Evolutionary conservation across 2,888 invertebrate genomes (phyloP).

Genomic region (Ditula angustiorana): DNA sequence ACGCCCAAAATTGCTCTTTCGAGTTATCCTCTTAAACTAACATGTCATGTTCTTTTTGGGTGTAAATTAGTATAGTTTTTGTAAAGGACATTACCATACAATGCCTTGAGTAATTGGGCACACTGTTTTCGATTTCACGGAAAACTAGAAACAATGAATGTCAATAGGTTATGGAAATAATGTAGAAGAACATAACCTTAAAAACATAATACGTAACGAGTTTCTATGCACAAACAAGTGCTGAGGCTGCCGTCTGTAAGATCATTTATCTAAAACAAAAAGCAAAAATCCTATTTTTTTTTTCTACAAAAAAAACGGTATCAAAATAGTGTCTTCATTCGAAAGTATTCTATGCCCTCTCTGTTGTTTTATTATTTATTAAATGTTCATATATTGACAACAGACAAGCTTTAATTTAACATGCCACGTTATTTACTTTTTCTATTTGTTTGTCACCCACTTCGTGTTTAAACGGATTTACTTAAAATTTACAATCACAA

Average conservation of each 20-base stretch:
- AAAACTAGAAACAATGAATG: conserved; percentile 26
- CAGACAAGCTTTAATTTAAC: no score
- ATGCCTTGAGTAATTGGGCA: conserved; percentile 34
- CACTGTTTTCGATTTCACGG: conserved; percentile 37
- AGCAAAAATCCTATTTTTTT: no score
- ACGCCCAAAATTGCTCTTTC: no score
- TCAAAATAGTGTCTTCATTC: no score
- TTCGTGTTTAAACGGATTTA: no score
- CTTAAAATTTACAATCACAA: no score
- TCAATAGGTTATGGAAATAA: conserved; percentile 32
- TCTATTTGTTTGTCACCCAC: no score
- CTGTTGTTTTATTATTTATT: no score
- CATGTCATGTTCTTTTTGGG: background rate
- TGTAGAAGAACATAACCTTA: conserved; percentile 5
- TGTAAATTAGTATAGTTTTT: conserved; percentile 25
- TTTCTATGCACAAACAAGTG: background rate
- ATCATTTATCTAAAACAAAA: background rate
- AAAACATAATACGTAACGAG: background rate
- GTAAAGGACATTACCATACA: conserved; percentile 35
- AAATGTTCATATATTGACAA: no score
- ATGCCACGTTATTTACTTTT: no score
- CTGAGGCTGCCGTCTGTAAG: background rate
- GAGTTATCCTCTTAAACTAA: background rate
- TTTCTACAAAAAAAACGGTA: no score
- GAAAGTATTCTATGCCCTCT: no score